These are phyloP conservation scores for Philonicus albiceps DNA, from an alignment of 2,888 invertebrate species.

Conservation along the genomic window DNA sequence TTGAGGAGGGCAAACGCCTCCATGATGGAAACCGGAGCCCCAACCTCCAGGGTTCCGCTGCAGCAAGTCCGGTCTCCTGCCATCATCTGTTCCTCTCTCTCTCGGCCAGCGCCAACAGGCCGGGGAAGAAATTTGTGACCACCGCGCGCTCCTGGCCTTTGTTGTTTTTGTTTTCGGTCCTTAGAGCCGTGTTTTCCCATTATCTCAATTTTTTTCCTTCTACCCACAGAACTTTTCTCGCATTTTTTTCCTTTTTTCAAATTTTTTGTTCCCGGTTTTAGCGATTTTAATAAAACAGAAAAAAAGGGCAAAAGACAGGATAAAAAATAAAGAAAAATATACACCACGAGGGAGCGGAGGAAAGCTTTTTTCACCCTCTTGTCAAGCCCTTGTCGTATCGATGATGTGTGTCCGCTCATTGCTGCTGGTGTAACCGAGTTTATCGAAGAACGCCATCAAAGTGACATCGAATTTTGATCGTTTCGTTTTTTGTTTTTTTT, in stretches of 20 bases:
- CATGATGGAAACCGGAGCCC: constrained; percentile 11
- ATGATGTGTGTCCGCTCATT: constrained; percentile 44
- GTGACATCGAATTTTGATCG: constrained; percentile 34
- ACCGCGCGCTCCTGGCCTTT: neutral
- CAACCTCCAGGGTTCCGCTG: constrained; percentile 33
- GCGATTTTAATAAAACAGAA: constrained; percentile 35
- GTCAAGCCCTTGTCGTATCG: constrained; percentile 38
- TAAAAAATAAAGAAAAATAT: neutral
- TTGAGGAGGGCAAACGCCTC: constrained; percentile 6
- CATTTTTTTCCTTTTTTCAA: neutral
- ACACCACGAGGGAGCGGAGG: neutral
- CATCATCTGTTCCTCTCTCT: neutral
- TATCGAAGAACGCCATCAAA: constrained; percentile 41
- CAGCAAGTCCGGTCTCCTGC: constrained; percentile 1
- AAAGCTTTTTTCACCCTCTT: constrained; percentile 32
- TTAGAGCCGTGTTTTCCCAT: constrained; percentile 28
- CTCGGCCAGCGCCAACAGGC: neutral
- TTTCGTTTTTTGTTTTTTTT: neutral
- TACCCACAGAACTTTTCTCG: neutral
- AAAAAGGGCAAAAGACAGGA: neutral
- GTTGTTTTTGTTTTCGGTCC: constrained; percentile 14
- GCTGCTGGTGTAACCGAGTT: constrained; percentile 40
- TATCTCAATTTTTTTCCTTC: neutral
- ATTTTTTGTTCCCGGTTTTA: constrained; percentile 31
- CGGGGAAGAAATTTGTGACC: constrained; percentile 36